Evolutionary conservation across 2,888 invertebrate species (phyloP), one percentile per base, ranked within the genome.

Genomic region (Linyphia triangularis): DNA sequence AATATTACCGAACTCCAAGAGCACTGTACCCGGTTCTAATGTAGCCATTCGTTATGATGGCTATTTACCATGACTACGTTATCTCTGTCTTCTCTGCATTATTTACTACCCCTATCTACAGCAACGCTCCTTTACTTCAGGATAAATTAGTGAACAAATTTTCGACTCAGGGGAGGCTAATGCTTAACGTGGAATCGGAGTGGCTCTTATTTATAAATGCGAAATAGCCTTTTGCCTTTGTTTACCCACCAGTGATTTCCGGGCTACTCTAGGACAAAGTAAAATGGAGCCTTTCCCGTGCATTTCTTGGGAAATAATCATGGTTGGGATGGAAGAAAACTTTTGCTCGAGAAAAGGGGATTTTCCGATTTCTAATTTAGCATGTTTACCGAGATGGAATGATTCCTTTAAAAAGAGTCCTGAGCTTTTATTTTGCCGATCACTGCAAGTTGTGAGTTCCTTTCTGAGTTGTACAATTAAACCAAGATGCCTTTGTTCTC

Each of bases 41-140:
- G 51, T 16, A 51, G 13, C 51, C 51, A 51, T 51, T 51, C 51
- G n/a, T 51, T 51, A 51, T 5, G n/a, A 51, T n/a, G 16, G 51
- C 51, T n/a, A 51, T 51, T 51, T 16, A 51, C 51, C 51, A 16
- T 16, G 51, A 16, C 13, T 51, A n/a, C 51, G 2, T 51, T 51
- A 51, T 51, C 51, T 51, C 51, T 16, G n/a, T n/a, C 13, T 51
- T n/a, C 51, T 51, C n/a, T 51, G 51, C 51, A 51, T 51, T 51
- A 51, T 51, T 51, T 51, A 51, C 51, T n/a, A 51, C n/a, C n/a
- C 51, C 51, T 51, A n/a, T n/a, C n/a, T 51, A n/a, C 51, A 51
- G 51, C 13, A 13, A n/a, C 13, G n/a, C n/a, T 51, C 16, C 51
- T 13, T 13, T n/a, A n/a, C n/a, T n/a, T 51, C 51, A 51, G 51